Conservation (phyloP, 1,140 invertebrate genomes). For the Paramacrobiotus metropolitanus region DNA sequence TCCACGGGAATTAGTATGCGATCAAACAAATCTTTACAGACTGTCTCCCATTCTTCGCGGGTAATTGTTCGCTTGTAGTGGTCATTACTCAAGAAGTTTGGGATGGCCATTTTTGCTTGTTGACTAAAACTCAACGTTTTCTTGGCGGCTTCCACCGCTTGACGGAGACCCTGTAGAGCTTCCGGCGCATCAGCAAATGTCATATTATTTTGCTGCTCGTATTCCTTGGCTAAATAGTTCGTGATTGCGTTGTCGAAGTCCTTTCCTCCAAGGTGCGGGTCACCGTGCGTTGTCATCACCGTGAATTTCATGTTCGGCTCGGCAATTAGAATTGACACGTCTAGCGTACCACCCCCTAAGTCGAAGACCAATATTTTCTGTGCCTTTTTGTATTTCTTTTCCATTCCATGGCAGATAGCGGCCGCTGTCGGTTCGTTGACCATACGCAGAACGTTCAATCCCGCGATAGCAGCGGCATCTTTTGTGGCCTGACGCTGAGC, state of each 20-base stretch:
- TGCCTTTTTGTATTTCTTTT: constrained; percentile 12
- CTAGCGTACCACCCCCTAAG: background rate
- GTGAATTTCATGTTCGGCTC: background rate
- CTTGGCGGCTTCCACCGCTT: background rate
- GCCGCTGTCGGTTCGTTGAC: constrained; percentile 11
- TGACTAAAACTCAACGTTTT: too few relatives aligned
- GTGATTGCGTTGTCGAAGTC: background rate
- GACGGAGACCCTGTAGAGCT: background rate
- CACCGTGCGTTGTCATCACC: background rate
- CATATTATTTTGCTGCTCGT: background rate
- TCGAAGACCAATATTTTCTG: constrained; percentile 7
- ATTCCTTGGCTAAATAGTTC: background rate
- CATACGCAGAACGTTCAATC: background rate
- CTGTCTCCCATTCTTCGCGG: background rate
- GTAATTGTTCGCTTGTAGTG: background rate
- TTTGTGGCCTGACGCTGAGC: constrained; percentile 12
- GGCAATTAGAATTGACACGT: constrained; percentile 6
- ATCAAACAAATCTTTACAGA: background rate
- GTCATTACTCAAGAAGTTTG: background rate
- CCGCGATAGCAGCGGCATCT: background rate
- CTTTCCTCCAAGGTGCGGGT: background rate
- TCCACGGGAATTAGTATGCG: background rate
- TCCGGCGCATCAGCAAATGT: background rate
- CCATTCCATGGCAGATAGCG: constrained; percentile 14
- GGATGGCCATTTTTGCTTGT: too few relatives aligned